Evolutionary conservation across 2,888 invertebrate genomes (phyloP), one percentile per base, ranked within the genome.

Genomic region (Xanthorhoe designata): DNA sequence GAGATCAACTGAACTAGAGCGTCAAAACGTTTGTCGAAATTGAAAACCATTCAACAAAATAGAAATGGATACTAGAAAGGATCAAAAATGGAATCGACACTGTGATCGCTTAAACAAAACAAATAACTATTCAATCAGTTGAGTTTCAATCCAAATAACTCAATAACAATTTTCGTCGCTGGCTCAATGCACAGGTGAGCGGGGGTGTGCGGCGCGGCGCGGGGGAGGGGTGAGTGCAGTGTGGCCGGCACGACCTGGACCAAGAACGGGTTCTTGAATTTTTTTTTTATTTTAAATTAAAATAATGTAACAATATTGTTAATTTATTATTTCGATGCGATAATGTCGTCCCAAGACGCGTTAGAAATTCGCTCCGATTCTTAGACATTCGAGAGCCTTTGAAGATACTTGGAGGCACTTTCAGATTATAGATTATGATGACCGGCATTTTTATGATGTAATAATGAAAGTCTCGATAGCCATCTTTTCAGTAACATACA

Each of bases 261-360:
- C 7, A 15, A 0, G 15, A 60, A 60, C 63, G 62, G 78, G 76
- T 80, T 82, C n/a, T n/a, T n/a, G n/a, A n/a, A n/a, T n/a, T n/a
- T n/a, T n/a, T n/a, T n/a, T n/a, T n/a, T n/a, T n/a, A n/a, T n/a
- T n/a, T n/a, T n/a, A n/a, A n/a, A n/a, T n/a, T n/a, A n/a, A n/a
- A n/a, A n/a, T n/a, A n/a, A n/a, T n/a, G n/a, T n/a, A n/a, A n/a
- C n/a, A n/a, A n/a, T n/a, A n/a, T n/a, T n/a, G n/a, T n/a, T 24
- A 24, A 24, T 1, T 24, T 24, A 24, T 24, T 42, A 10, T 13
- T 42, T 42, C 10, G 7, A 38, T 42, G 13, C 4, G 13, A 13
- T 42, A 13, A 2, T 8, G 35, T 13, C 13, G 2, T 42, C 0
- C 1, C 32, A 7, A 32, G 24, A 24, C 24, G 24, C 1, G 24